These are phyloP conservation scores for Tyrophagus putrescentiae DNA, from an alignment of 1,140 invertebrate species.

Conservation along the genomic window DNA sequence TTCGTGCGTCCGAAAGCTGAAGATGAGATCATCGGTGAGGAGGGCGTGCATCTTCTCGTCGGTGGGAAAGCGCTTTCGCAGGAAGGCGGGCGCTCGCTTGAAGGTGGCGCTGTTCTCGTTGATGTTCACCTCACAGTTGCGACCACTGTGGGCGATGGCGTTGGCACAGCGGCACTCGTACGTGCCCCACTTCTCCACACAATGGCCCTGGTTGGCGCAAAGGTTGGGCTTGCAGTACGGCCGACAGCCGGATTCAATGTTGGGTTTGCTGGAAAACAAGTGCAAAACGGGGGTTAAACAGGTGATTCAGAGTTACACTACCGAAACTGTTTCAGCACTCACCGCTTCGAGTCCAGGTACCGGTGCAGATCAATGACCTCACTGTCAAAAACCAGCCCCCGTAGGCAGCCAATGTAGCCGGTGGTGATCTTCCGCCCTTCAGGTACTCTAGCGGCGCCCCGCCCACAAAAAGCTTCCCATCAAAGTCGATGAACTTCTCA, in stretches of 20 bases:
- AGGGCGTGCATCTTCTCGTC: slow-evolving; percentile 43
- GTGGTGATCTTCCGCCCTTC: slow-evolving; percentile 51
- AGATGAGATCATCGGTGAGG: slow-evolving; percentile 56
- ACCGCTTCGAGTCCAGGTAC: slow-evolving; percentile 57
- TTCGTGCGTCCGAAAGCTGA: slow-evolving; percentile 75
- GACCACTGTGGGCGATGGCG: slow-evolving; percentile 72
- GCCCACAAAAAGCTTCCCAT: slow-evolving; percentile 79
- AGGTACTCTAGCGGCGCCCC: slow-evolving; percentile 57
- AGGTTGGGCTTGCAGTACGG: slow-evolving; percentile 83
- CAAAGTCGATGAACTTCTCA: slow-evolving; percentile 75
- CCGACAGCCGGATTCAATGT: slow-evolving; percentile 70
- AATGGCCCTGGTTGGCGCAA: slow-evolving; percentile 73
- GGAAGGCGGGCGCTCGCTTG: slow-evolving; percentile 56
- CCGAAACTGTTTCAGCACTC: background rate
- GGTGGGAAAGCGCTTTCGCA: slow-evolving; percentile 52
- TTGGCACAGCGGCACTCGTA: slow-evolving; percentile 65
- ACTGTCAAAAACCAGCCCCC: slow-evolving; percentile 75
- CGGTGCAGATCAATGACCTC: slow-evolving; percentile 76
- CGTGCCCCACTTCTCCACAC: slow-evolving; percentile 78
- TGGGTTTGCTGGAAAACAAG: slow-evolving; percentile 24
- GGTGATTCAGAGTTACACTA: slow-evolving; percentile 30
- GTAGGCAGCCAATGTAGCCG: slow-evolving; percentile 79
- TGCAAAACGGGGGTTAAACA: slow-evolving; percentile 8
- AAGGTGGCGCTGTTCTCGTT: slow-evolving; percentile 48
- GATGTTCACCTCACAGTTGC: slow-evolving; percentile 50